phyloP scores from a whole-genome alignment of 2,888 invertebrate species.

The Bombyx huttoni region DNA sequence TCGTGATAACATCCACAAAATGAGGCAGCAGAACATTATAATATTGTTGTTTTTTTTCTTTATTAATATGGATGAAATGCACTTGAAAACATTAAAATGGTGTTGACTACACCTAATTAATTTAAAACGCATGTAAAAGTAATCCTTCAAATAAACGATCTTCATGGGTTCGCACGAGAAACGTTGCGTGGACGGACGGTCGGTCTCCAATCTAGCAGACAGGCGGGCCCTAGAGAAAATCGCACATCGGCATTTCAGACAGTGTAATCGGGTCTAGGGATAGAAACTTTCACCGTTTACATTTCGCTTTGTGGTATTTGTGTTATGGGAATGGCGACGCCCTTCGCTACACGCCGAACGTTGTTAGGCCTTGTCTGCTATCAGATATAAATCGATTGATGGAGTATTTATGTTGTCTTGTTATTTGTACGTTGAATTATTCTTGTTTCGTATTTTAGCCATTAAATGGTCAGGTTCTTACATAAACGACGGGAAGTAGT shows the following conservation, averaged over 20 bases:
- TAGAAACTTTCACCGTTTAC: constrained; percentile 58
- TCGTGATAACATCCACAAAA: no score
- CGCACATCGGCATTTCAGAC: constrained; percentile 49
- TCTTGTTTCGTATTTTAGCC: no score
- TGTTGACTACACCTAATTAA: no score
- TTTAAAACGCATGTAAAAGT: neutral
- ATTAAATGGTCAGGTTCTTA: no score
- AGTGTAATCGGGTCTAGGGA: constrained; percentile 19
- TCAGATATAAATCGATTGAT: constrained; percentile 17
- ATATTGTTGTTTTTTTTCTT: no score
- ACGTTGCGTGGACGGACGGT: constrained; percentile 2
- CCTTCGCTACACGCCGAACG: constrained; percentile 33
- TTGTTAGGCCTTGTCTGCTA: constrained; percentile 26
- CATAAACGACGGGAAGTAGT: no score
- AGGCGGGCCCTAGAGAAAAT: constrained; percentile 22
- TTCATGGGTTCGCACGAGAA: neutral
- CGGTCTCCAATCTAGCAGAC: constrained; percentile 17
- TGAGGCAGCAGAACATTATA: no score
- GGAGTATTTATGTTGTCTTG: neutral
- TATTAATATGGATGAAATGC: no score
- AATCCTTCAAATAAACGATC: constrained; percentile 3
- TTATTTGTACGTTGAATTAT: neutral
- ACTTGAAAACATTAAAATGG: no score
- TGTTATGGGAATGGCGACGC: constrained; percentile 46
- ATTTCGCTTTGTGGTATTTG: constrained; percentile 52